Evolutionary conservation across 2,797 vertebrate species (phyloP).

Genomic region (Chrysocyon brachyurus): DNA sequence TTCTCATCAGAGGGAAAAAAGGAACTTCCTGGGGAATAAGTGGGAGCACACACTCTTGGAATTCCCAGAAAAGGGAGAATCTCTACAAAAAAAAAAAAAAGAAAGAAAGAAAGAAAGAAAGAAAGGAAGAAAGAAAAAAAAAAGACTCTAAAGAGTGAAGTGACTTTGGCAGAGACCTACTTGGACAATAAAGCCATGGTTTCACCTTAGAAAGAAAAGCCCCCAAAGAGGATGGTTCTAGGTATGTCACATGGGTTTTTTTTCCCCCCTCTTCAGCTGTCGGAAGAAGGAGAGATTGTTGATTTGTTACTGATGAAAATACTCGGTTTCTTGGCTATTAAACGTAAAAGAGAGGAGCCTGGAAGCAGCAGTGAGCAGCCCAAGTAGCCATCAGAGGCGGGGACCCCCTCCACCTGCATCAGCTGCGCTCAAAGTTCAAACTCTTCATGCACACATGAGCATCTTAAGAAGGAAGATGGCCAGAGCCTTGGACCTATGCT

Average conservation of each 20-base stretch:
- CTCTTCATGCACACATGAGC: accelerated
- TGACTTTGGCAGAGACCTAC: background rate
- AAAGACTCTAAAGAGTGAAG: background rate
- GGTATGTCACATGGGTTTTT: background rate
- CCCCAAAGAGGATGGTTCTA: background rate
- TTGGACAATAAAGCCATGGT: background rate
- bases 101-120: no score
- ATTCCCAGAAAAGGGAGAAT: background rate
- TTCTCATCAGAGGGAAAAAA: background rate
- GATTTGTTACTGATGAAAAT: slow-evolving; percentile 95
- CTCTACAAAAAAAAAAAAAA: no score
- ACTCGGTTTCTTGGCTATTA: slow-evolving; percentile 94
- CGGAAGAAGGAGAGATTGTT: slow-evolving; percentile 96
- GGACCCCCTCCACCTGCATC: background rate
- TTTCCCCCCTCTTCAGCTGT: slow-evolving; percentile 89
- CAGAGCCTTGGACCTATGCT: background rate
- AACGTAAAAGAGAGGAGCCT: slow-evolving; percentile 89
- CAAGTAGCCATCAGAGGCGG: background rate
- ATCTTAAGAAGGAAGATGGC: no score
- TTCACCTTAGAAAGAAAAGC: slow-evolving; percentile 27
- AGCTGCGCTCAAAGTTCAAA: background rate
- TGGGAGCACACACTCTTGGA: background rate
- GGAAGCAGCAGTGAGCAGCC: accelerated
- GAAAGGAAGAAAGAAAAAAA: no score
- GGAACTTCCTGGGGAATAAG: background rate